Percentiles rank a stretch among this genome's conserved stretches.
These are phyloP conservation scores for Fratercula arctica DNA, from an alignment of 2,797 vertebrate genomes.

Conservation along the genomic window DNA sequence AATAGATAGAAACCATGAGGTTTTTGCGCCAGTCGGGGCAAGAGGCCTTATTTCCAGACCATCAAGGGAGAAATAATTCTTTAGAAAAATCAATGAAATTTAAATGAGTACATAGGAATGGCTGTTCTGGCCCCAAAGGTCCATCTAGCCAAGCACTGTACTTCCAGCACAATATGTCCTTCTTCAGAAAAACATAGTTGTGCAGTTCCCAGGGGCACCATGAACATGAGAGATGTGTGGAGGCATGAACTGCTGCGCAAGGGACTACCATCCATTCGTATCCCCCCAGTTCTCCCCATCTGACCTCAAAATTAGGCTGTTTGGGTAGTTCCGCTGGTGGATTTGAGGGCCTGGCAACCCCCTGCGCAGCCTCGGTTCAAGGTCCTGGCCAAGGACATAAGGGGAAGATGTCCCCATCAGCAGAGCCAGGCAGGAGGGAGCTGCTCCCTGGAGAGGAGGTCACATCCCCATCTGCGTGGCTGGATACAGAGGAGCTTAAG, in stretches of 20 bases:
- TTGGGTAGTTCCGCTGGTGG: not conserved
- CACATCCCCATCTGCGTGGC: not conserved
- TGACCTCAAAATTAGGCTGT: not conserved
- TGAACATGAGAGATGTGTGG: not conserved
- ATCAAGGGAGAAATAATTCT: conserved; percentile 18
- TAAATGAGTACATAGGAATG: conserved; percentile 26
- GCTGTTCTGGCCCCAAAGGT: conserved; percentile 3
- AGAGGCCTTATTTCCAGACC: conserved; percentile 31
- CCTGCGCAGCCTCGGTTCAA: not conserved
- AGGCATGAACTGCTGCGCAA: not conserved
- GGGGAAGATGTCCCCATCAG: accelerated
- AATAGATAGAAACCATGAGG: conserved; percentile 7
- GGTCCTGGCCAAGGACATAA: not conserved
- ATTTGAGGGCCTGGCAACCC: not conserved
- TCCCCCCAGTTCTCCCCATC: accelerated
- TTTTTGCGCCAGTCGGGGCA: not conserved
- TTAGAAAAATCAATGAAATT: conserved; percentile 49
- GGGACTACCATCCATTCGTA: accelerated
- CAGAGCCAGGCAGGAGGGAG: not conserved
- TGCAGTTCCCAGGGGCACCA: not conserved
- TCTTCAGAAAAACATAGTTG: not conserved
- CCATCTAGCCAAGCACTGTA: not conserved
- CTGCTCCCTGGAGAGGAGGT: not conserved
- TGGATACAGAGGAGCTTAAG: not conserved
- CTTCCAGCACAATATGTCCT: not conserved